Conservation (phyloP, 2,113 vertebrate species). For the Hepsetus odoe region DNA sequence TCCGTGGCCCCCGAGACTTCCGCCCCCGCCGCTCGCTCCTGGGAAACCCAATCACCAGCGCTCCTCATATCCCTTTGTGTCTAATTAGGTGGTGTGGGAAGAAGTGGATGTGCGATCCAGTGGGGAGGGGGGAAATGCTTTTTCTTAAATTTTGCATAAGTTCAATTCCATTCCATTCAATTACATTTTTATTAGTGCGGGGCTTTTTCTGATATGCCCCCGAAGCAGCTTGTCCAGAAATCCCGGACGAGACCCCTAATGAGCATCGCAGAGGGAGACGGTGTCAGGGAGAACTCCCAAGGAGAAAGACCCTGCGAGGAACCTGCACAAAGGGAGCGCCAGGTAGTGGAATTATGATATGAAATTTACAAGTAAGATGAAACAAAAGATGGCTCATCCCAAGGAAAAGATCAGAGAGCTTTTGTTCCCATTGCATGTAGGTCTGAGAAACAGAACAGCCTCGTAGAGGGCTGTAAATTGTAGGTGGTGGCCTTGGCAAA, state of each 20-base stretch:
- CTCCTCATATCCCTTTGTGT: conserved; percentile 53
- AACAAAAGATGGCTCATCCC: background rate
- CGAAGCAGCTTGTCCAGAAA: background rate
- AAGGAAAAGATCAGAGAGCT: conserved; percentile 9
- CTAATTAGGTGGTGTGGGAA: conserved; percentile 53
- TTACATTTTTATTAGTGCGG: background rate
- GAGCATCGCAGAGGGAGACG: background rate
- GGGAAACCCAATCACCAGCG: conserved; percentile 41
- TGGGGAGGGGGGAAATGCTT: background rate
- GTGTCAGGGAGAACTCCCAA: background rate
- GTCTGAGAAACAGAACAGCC: background rate
- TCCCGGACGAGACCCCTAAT: background rate
- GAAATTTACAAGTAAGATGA: background rate
- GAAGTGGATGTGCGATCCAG: conserved; percentile 38
- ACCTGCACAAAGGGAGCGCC: background rate
- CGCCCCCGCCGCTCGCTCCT: conserved; percentile 39
- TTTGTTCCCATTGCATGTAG: background rate
- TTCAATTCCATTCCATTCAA: background rate
- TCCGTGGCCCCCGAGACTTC: conserved; percentile 53
- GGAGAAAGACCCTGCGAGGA: background rate
- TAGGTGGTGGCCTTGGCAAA: background rate
- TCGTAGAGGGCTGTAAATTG: background rate
- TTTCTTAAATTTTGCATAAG: conserved; percentile 15
- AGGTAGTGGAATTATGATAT: background rate
- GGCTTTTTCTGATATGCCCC: background rate